These are phyloP conservation scores for Lasiurus borealis DNA, from an alignment of 2,113 vertebrate genomes.

Conservation along the genomic window DNA sequence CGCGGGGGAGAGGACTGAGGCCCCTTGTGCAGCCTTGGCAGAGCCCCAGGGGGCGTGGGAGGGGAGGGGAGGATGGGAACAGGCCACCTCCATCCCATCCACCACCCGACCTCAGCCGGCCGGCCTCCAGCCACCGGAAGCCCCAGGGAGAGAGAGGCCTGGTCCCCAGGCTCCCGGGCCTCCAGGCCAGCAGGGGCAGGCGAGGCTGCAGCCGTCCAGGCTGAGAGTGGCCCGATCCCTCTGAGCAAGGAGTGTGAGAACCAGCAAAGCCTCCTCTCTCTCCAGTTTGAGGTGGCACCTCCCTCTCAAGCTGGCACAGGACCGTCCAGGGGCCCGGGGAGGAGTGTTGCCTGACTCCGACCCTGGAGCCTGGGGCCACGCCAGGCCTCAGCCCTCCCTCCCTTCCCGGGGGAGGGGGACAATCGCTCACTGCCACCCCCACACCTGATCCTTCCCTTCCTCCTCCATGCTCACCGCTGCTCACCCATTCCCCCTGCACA, in stretches of 20 bases:
- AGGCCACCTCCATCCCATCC: background rate
- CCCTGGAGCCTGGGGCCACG: background rate
- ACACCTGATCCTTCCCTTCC: background rate
- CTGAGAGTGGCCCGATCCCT: accelerated
- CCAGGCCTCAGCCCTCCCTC: background rate
- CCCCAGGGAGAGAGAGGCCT: too few relatives aligned
- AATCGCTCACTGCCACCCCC: background rate
- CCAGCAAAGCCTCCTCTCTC: background rate
- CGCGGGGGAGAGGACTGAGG: background rate
- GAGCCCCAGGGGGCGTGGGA: background rate
- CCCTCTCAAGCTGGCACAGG: background rate
- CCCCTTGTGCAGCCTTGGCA: background rate
- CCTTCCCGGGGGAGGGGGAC: background rate
- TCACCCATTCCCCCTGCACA: background rate
- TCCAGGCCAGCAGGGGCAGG: background rate
- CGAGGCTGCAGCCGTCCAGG: accelerated
- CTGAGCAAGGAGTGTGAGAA: background rate
- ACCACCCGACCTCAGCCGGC: background rate
- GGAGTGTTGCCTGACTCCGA: background rate
- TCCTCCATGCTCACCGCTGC: background rate
- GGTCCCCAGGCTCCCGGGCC: background rate
- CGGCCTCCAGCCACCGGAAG: background rate
- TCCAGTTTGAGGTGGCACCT: background rate
- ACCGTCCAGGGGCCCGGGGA: background rate
- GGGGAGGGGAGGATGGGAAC: too few relatives aligned